Evolutionary conservation across 2,113 vertebrate genomes (phyloP), one percentile per base, ranked within the genome.

Genomic region (Eublepharis macularius): DNA sequence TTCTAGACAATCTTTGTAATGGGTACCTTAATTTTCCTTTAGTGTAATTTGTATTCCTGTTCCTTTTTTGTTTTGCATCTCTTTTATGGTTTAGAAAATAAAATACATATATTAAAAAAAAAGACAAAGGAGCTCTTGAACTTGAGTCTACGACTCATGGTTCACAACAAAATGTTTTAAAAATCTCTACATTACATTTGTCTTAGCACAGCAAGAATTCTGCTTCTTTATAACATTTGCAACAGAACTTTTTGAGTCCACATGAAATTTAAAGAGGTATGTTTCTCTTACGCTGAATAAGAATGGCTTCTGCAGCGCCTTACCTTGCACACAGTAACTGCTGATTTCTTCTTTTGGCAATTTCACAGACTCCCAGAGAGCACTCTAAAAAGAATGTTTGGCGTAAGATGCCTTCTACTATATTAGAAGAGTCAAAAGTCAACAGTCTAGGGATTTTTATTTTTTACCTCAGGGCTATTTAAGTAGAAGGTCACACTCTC

Each of bases 401-500:
- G 24, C 14, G 26, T 16, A 19, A 76, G 69, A 24, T 68, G 11
- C 85, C 32, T 54, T 34, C 16, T 78, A 75, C 32, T 14, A 13
- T 6, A 54, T 54, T 63, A 60, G n/a, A 4, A 36, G 1, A 65
- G 26, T 2, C 41, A 79, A 60, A 19, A 2, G 19, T 36, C 78
- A 72, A 6, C 21, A 72, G 41, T 16, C 4, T 12, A 43, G 12
- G 4, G 6, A n/a, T 60, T 26, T 24, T 45, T 19, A 10, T 63
- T 63, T 66, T 70, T 92, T 94, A 98, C 98, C 97, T 98, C 94
- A 0, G 85, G 89, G 34, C 95, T 96, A 26, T 98, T 92, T 47
- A 97, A 94, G 29, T 98, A 98, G 94, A 99, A 98, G 85, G 97
- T 97, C 80, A 99, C 92, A n/a, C 97, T 97, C 78, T 93, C 95